Evolutionary conservation across 2,888 invertebrate genomes (phyloP).

Genomic region (Agonopterix alstromeriana): DNA sequence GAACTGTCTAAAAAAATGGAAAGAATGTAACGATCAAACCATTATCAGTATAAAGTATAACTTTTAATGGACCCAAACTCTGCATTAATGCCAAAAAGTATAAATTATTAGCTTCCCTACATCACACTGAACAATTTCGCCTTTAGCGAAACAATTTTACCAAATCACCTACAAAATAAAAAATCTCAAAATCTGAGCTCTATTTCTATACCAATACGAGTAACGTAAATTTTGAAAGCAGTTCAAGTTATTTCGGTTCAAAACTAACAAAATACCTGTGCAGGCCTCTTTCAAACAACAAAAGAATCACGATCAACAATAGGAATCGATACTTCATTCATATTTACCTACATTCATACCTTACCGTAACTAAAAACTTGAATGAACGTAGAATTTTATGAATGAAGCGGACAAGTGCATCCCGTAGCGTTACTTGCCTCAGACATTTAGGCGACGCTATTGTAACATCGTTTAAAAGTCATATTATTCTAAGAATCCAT

Average conservation of each 20-base stretch:
- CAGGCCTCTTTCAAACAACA: constrained; percentile 21
- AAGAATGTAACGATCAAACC: neutral
- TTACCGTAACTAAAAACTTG: constrained; percentile 41
- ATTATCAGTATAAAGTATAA: neutral
- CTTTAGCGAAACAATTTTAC: too few relatives aligned
- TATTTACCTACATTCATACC: constrained; percentile 10
- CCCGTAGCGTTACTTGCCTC: constrained; percentile 34
- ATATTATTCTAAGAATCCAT: constrained; percentile 32
- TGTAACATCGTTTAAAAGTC: constrained; percentile 35
- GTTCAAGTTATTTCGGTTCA: too few relatives aligned
- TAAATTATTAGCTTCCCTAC: neutral
- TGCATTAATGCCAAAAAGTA: neutral
- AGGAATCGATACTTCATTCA: constrained; percentile 46
- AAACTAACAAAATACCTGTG: neutral
- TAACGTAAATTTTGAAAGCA: too few relatives aligned
- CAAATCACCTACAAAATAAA: too few relatives aligned
- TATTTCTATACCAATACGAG: too few relatives aligned
- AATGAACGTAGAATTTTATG: constrained; percentile 49
- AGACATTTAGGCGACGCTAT: constrained; percentile 48
- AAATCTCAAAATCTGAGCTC: too few relatives aligned
- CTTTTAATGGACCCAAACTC: neutral
- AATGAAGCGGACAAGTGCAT: constrained; percentile 44
- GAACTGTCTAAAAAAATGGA: neutral
- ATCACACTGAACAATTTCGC: too few relatives aligned
- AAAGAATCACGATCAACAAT: constrained; percentile 27